These are phyloP conservation scores for Phragmatobia fuliginosa DNA, from an alignment of 2,888 invertebrate species.

Conservation along the genomic window DNA sequence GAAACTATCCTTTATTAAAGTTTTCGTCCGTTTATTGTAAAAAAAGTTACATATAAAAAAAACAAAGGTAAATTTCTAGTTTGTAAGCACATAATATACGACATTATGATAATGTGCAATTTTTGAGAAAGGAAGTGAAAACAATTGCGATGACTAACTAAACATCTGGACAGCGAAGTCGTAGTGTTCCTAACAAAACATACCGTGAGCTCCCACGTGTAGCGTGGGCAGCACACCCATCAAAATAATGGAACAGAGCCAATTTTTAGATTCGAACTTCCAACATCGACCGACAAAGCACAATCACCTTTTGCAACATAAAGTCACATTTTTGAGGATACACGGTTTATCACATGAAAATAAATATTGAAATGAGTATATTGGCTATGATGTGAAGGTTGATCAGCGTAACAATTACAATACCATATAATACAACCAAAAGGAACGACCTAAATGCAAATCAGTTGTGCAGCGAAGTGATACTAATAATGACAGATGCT, in stretches of 20 bases:
- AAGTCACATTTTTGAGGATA: conserved; percentile 70
- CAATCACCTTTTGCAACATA: conserved; percentile 77
- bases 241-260: conserved; percentile 84
- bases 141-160: conserved; percentile 57
- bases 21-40: background rate
- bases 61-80: background rate
- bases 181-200: conserved; percentile 70
- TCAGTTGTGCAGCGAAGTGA: conserved; percentile 23
- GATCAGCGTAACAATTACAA: background rate
- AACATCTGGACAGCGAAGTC: conserved; percentile 59
- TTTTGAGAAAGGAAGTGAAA: conserved; percentile 35
- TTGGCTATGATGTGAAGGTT: conserved; percentile 37
- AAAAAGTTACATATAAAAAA: background rate
- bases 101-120: conserved; percentile 28
- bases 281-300: conserved; percentile 65
- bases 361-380: conserved; percentile 44
- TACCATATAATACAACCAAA: conserved; percentile 16
- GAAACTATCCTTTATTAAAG: background rate
- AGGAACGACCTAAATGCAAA: conserved; percentile 26
- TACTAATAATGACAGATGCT: conserved; percentile 48
- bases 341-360: conserved; percentile 52
- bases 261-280: conserved; percentile 69
- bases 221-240: conserved; percentile 67
- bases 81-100: background rate
- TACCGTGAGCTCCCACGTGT: conserved; percentile 72